These are phyloP conservation scores for Polydrusus pterygomalis DNA, from an alignment of 2,888 invertebrate genomes.

Conservation along the genomic window DNA sequence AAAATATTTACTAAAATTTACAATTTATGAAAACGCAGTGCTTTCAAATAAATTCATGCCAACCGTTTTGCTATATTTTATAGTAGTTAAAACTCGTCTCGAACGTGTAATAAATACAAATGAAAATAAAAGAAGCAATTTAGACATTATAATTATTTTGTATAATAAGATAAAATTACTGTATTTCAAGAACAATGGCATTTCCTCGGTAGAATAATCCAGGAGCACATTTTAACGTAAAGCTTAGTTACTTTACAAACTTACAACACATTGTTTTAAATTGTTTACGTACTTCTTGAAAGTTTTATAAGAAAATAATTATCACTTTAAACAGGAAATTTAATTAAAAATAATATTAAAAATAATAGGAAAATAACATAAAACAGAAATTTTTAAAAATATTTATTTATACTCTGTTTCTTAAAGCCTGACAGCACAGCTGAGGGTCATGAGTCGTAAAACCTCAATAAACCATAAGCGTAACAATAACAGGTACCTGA, in stretches of 20 bases:
- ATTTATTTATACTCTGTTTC: too few species aligned
- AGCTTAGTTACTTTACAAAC: slow-evolving; percentile 8
- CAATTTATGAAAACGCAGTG: too few species aligned
- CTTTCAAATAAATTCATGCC: too few species aligned
- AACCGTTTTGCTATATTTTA: too few species aligned
- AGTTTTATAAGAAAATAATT: not conserved
- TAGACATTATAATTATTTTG: slow-evolving; percentile 11
- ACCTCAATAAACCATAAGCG: too few species aligned
- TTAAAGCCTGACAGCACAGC: too few species aligned
- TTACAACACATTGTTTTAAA: slow-evolving; percentile 15
- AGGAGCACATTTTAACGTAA: slow-evolving; percentile 7
- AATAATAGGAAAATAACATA: not conserved
- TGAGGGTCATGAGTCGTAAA: too few species aligned
- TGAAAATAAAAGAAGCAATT: not conserved
- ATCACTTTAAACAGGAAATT: not conserved
- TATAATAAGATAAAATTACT: slow-evolving; percentile 15
- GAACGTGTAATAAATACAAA: not conserved
- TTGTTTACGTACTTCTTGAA: not conserved
- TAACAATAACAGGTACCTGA: too few species aligned
- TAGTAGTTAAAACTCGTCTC: not conserved
- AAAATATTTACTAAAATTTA: too few species aligned
- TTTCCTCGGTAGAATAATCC: slow-evolving; percentile 12
- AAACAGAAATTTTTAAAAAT: too few species aligned
- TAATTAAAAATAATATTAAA: not conserved
- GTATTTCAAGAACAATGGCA: slow-evolving; percentile 16